Evolutionary conservation across 2,113 vertebrate genomes (phyloP), one percentile per base, ranked within the genome.

Genomic region (Xyliphius kryptos): DNA sequence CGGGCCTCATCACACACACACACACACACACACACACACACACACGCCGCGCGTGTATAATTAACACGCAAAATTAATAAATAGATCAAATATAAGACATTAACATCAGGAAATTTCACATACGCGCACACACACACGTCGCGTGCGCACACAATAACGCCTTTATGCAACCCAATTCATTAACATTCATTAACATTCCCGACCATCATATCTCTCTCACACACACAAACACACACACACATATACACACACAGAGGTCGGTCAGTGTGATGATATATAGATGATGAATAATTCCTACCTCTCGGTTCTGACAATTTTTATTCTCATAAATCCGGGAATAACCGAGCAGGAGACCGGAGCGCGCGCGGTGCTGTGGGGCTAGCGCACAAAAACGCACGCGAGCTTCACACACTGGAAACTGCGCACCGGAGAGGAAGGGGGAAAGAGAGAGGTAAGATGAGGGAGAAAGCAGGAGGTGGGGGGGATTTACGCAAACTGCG

Each of bases 401-500:
- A 37, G 59, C 59, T 38, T 49, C 26, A 61, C 59, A 61, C 50
- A 47, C 59, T 50, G 56, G 56, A n/a, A 44, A 52, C 40, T 59
- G 56, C 38, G 37, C 56, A 67, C 56, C 14, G 43, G 36, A 10
- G 11, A 46, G 58, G n/a, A n/a, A n/a, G n/a, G n/a, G n/a, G n/a
- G n/a, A n/a, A n/a, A n/a, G n/a, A n/a, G n/a, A n/a, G n/a, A n/a
- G n/a, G n/a, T n/a, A n/a, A n/a, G n/a, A n/a, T n/a, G n/a, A n/a
- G n/a, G n/a, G n/a, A n/a, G 15, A 9, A 16, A 49, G 11, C 4
- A 20, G 16, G 22, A 49, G 46, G 32, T 20, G 32, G 46, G 59
- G 59, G 12, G 56, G 56, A 14, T 47, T 61, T 61, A 61, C 59
- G 59, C 32, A 61, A 61, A 61, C 11, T 61, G 44, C 59, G 59